Evolutionary conservation across 37 sponge, comb jelly and placozoan genomes (phyloP).

Genomic region (Mnemiopsis leidyi): DNA sequence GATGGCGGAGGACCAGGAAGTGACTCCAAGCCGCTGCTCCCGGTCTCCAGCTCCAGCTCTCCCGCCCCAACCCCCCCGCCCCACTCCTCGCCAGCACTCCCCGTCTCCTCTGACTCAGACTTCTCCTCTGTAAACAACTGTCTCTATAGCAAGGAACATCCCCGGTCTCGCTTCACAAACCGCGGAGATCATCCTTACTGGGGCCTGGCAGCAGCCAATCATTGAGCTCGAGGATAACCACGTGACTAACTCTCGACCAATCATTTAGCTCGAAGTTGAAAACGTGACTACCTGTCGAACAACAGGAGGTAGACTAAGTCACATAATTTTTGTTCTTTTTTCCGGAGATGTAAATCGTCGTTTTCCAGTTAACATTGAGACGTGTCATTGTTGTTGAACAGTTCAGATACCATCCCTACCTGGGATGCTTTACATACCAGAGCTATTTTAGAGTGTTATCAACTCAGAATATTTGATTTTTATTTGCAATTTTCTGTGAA

Average conservation of each 20-base stretch:
- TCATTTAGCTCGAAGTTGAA: no score
- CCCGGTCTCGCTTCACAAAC: conserved; percentile 47
- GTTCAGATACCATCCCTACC: background rate
- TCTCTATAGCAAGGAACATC: conserved; percentile 63
- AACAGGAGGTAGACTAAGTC: no score
- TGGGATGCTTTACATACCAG: background rate
- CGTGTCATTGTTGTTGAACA: background rate
- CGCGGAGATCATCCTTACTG: conserved; percentile 54
- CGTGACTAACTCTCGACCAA: no score
- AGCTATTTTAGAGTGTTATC: conserved; percentile 36
- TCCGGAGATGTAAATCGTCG: no score
- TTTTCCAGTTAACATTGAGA: no score
- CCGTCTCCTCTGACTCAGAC: background rate
- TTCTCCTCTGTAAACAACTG: conserved; percentile 33
- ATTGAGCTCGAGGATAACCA: background rate
- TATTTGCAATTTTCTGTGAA: conserved; percentile 59
- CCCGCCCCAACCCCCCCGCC: conserved; percentile 57
- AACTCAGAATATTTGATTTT: background rate
- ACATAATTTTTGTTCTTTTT: no score
- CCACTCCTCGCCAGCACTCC: background rate
- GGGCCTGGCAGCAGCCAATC: conserved; percentile 64
- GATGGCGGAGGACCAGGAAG: background rate
- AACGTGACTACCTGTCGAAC: no score
- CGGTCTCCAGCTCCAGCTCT: background rate
- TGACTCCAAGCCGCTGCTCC: conserved; percentile 27